Conservation (phyloP, 1,140 invertebrate genomes). For the Lucilia sericata region DNA sequence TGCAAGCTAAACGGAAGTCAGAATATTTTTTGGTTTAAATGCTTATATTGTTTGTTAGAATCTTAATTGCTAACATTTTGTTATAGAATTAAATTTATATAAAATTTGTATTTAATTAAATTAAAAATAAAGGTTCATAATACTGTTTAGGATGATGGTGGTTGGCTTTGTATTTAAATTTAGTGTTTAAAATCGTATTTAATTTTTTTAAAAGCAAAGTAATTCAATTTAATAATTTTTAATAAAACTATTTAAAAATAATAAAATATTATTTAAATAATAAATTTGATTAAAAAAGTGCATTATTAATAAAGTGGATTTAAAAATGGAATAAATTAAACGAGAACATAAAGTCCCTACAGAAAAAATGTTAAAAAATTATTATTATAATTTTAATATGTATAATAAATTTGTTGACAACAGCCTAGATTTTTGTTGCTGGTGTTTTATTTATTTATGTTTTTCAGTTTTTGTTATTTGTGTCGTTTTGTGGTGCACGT, state of each 20-base stretch:
- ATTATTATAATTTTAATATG: conserved; percentile 16
- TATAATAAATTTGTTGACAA: conserved; percentile 27
- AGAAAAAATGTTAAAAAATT: not conserved
- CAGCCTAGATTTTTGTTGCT: not conserved
- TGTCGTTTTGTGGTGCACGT: too few species aligned
- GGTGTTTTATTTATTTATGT: not conserved
- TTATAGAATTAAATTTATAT: not conserved
- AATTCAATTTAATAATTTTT: not conserved
- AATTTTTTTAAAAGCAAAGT: not conserved
- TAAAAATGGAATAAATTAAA: conserved; percentile 24
- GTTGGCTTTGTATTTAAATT: not conserved
- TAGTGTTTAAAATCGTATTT: not conserved
- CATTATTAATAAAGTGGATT: conserved; percentile 29
- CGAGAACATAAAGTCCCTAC: not conserved
- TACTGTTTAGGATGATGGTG: not conserved
- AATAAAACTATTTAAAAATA: too few species aligned
- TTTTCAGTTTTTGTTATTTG: not conserved
- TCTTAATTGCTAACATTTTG: conserved; percentile 33
- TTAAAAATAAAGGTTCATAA: not conserved
- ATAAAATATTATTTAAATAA: not conserved
- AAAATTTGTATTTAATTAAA: conserved; percentile 5
- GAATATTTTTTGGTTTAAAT: not conserved
- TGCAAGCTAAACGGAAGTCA: conserved; percentile 28
- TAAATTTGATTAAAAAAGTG: conserved; percentile 28
- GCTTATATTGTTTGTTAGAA: not conserved